phyloP scores from a whole-genome alignment of 2,797 vertebrate genomes.

The Pseudotriccus pelzelni region DNA sequence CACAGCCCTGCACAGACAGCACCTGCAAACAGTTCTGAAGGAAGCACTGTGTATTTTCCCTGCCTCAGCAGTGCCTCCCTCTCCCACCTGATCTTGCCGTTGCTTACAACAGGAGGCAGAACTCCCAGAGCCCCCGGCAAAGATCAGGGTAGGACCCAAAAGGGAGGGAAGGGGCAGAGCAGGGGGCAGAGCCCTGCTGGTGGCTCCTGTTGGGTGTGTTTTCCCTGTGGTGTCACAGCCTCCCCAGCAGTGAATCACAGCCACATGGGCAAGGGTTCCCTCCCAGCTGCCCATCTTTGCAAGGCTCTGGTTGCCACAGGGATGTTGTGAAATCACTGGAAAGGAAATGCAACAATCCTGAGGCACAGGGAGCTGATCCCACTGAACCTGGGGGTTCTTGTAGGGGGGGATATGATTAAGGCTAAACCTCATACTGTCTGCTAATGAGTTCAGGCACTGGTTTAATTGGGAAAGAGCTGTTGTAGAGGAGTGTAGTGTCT shows the following conservation, averaged over 20 bases:
- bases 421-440: not conserved
- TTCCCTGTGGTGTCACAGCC: not conserved
- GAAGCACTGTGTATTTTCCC: not conserved
- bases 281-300: fast-evolving
- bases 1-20: not conserved
- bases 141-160: not conserved
- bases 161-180: not conserved
- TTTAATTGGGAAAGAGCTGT: not conserved
- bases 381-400: not conserved
- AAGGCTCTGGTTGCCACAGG: not conserved
- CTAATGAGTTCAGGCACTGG: not conserved
- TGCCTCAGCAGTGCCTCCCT: not conserved
- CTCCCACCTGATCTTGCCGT: not conserved
- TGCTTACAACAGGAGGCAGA: not conserved
- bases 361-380: not conserved
- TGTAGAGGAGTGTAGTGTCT: not conserved
- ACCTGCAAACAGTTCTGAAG: not conserved
- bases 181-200: not conserved
- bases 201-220: not conserved
- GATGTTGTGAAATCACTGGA: fast-evolving
- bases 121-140: fast-evolving
- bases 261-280: not conserved
- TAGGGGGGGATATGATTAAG: not conserved
- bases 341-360: fast-evolving
- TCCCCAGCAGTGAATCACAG: not conserved